phyloP scores from a whole-genome alignment of 2,797 vertebrate species.

The Catharus ustulatus region DNA sequence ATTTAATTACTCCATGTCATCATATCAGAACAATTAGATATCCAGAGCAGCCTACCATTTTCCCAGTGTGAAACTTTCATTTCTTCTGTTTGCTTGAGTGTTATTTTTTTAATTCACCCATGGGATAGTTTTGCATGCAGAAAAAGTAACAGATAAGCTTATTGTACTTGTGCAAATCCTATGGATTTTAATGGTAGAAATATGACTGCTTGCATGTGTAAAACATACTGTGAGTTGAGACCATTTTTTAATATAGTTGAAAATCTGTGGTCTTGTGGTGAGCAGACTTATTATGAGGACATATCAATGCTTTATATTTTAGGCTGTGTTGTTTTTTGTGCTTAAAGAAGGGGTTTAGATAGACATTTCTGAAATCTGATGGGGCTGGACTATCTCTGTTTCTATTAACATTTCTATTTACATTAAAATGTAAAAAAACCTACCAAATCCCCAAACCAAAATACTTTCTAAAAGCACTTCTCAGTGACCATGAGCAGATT shows the following conservation, averaged over 20 bases:
- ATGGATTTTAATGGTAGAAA: neutral
- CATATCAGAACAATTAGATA: neutral
- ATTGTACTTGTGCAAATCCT: neutral
- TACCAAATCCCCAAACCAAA: neutral
- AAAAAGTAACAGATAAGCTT: neutral
- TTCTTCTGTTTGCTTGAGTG: neutral
- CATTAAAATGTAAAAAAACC: neutral
- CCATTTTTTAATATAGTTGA: neutral
- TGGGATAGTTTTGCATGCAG: neutral
- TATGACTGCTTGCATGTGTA: neutral
- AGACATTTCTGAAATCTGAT: neutral
- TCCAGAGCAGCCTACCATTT: neutral
- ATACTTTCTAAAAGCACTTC: neutral
- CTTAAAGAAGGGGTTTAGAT: neutral
- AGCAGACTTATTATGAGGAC: neutral
- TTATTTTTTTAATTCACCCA: neutral
- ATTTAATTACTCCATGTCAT: slow-evolving; percentile 6
- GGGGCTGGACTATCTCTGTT: neutral
- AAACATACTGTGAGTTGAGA: neutral
- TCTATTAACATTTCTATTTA: neutral
- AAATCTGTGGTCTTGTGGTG: neutral
- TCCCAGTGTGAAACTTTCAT: neutral
- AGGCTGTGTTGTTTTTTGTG: neutral
- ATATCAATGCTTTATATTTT: neutral
- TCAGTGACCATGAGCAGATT: neutral